Conservation (phyloP, 2,113 vertebrate genomes). For the Budorcas taxicolor region DNA sequence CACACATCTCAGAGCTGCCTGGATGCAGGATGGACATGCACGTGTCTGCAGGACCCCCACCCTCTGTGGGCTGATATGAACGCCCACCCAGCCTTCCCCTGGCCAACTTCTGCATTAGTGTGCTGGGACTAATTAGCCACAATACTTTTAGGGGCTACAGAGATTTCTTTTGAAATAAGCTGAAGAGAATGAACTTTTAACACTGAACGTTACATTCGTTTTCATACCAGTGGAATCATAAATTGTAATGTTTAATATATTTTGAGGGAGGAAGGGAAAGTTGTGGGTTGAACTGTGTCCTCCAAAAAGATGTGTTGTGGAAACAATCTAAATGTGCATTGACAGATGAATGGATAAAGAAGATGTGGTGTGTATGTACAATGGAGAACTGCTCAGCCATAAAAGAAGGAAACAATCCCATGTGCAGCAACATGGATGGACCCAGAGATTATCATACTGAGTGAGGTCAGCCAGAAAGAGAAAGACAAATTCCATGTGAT, state of each 20-base stretch:
- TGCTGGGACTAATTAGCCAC: not conserved
- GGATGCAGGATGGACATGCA: rapidly evolving
- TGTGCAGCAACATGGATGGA: not conserved
- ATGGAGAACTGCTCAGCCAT: not conserved
- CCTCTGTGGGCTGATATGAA: rapidly evolving
- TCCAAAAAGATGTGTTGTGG: not conserved
- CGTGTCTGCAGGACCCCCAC: rapidly evolving
- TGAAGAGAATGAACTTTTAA: not conserved
- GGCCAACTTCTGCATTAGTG: not conserved
- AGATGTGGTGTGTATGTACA: not conserved
- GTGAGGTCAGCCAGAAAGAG: not conserved
- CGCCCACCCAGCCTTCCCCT: rapidly evolving
- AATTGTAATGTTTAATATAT: not conserved
- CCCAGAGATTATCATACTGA: not conserved
- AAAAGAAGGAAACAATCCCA: not conserved
- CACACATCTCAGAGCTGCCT: rapidly evolving
- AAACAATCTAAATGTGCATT: not conserved
- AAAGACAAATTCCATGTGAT: not conserved
- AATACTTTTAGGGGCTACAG: rapidly evolving
- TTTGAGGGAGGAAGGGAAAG: not conserved
- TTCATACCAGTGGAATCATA: not conserved
- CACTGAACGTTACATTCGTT: too few species aligned
- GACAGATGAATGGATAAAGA: not conserved
- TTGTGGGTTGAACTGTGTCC: not conserved
- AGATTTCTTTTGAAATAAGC: not conserved